Conservation (phyloP, 2,797 vertebrate species). For the Gobionotothen gibberifrons region DNA sequence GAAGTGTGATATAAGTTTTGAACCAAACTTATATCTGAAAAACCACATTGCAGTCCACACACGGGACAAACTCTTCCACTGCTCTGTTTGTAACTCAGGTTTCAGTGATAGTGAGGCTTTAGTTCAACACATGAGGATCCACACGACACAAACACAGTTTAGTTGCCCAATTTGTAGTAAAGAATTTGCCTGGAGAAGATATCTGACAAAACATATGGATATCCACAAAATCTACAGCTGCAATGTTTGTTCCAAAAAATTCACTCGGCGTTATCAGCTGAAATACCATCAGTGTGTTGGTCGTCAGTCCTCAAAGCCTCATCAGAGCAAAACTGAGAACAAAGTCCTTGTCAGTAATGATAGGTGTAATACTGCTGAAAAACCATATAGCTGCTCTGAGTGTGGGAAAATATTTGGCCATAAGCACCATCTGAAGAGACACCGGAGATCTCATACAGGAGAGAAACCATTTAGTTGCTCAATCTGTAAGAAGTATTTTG, state of each 20-base stretch:
- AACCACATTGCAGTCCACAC: no score
- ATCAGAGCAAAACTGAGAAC: not conserved
- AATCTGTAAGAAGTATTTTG: not conserved
- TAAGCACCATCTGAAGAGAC: not conserved
- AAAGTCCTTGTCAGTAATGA: not conserved
- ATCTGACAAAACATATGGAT: conserved; percentile 9
- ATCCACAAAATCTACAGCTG: not conserved
- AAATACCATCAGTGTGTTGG: not conserved
- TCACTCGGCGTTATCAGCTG: not conserved
- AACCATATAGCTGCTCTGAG: not conserved
- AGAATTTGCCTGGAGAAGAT: conserved; percentile 5
- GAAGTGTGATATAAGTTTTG: no score
- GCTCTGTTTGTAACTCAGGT: not conserved
- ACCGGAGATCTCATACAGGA: not conserved
- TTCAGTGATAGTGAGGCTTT: not conserved
- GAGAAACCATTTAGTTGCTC: conserved; percentile 1
- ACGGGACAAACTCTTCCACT: not conserved
- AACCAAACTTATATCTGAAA: no score
- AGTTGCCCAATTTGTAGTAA: not conserved
- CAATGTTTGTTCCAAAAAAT: not conserved
- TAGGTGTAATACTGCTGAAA: not conserved
- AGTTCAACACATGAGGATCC: conserved; percentile 11
- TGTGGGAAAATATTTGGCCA: not conserved
- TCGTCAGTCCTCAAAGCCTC: not conserved
- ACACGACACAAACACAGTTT: conserved; percentile 6